Conservation (phyloP, 2,113 vertebrate species). For the Embiotoca jacksoni region DNA sequence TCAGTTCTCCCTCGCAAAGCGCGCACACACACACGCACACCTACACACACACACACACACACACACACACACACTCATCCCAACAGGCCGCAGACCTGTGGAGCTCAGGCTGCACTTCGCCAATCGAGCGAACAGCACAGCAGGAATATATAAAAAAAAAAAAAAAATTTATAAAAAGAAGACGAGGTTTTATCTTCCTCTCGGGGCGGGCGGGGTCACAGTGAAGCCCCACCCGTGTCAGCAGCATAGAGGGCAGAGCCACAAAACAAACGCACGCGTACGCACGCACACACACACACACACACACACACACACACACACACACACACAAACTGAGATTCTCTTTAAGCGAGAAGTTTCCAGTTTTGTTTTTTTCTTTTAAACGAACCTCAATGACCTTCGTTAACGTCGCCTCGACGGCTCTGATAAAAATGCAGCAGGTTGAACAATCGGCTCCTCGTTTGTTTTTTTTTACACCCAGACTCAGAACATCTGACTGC, state of each 20-base stretch:
- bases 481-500: conserved; percentile 2
- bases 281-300: conserved; percentile 15
- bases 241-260: conserved; percentile 79
- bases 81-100: too few species aligned
- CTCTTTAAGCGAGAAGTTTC: conserved; percentile 15
- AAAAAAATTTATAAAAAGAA: background rate
- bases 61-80: background rate
- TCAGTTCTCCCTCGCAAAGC: conserved; percentile 17
- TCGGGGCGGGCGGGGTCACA: conserved; percentile 46
- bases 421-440: conserved; percentile 29
- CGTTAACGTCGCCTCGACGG: background rate
- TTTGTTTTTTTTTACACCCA: conserved; percentile 5
- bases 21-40: conserved; percentile 19
- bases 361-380: conserved; percentile 12
- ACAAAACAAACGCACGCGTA: conserved; percentile 42
- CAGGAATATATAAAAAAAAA: conserved; percentile 39
- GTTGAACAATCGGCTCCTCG: background rate
- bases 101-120: conserved; percentile 32
- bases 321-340: conserved; percentile 48
- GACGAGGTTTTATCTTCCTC: conserved; percentile 46
- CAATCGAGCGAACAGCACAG: conserved; percentile 40
- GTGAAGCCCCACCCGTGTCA: conserved; percentile 50
- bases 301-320: conserved; percentile 44
- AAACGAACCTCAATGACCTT: background rate
- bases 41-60: background rate